Base-by-base conservation (phyloP, 2,888 invertebrate genomes). In the Erebia ligea region DNA sequence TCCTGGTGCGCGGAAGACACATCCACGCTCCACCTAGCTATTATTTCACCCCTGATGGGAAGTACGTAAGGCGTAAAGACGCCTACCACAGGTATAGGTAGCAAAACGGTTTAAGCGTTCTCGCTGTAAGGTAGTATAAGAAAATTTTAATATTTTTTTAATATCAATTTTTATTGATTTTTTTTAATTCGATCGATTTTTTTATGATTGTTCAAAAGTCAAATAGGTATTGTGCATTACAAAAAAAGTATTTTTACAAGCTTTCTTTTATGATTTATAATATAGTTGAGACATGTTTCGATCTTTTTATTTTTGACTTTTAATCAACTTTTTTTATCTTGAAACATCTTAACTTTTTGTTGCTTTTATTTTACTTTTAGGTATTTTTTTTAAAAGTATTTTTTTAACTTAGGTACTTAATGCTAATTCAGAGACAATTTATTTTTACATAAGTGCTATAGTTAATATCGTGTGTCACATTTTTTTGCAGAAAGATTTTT, bases 1-100 rank as follows among this genome's bases (percentile, higher is more conserved):
- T 91, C 80, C 83, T 92, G 45, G 91, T 93, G 64, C 84, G 92
- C 52, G 92, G 92, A 1, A 80, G 91, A 34, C 93, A 93, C 77
- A 93, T 92, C 71, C 93, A 93, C 80, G 87, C 84, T 1, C 92
- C 92, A 0, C 93, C 93, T 2, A 91, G 87, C 78, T 93, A 92
- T 76, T 92, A 92, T 77, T 91, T 91, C 80, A 93, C 93, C 2
- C 88, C 90, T 2, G 93, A 93, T 70, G 93, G 93, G 75, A 92
- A 93, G 81, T 93, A 93, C 75, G 92, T 92, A 3, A 82, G 93
- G 62, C 87, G 90, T 76, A 93, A 93, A 77, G 93, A 93, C 75
- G 87, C 90, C 11, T 93, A 93, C 73, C 90, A 92, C 75, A 82
- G 91, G 74, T 92, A 93, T 76, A 92, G 91, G 84, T 92, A 93